Base-by-base conservation (phyloP, 1,140 invertebrate species). In the Acyrthosiphon pisum region DNA sequence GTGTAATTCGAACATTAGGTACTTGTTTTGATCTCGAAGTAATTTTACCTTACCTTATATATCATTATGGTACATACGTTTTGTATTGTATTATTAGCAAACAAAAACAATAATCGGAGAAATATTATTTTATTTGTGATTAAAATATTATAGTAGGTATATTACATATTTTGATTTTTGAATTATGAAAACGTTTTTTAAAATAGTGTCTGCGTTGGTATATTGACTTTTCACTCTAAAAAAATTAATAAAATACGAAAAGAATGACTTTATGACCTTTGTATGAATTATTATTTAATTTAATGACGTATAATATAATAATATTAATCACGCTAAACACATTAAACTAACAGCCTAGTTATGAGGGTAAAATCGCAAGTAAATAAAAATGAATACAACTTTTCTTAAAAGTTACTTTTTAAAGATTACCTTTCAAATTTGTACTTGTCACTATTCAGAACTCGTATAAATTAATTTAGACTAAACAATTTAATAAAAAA, bases 231-330 rank as follows among this genome's bases (percentile, higher is more conserved):
- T 88, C n/a, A 50, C 87, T 50, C 7, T 0, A 53, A 23, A 88
- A n/a, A 53, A 50, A 22, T 48, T 53, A 50, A 53, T 14, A n/a
- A 35, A 76, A n/a, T 76, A 53, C 1, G 6, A 11, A 41, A 86
- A 53, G 46, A 41, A 53, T 48, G 37, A 76, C 30, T n/a, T n/a
- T 44, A 20, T 46, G 84, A 87, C 46, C 30, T 50, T 88, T 53
- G 87, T 88, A 88, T 50, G 6, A 88, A 35, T 88, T 50, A 53
- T 88, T 37, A 53, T 50, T 88, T 88, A 50, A 88, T 88, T 8
- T 35, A 50, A 50, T n/a, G 87, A 50, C 20, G 23, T 50, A 50
- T n/a, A 48, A 30, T 46, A 50, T 46, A 30, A 35, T 20, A 88
- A 22, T 46, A 48, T 37, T 1, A 48, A 50, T 88, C n/a, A 50